Percentiles rank a stretch among this genome's conserved stretches.
Evolutionary conservation across 92 coral and sea anemone species (phyloP).

Genomic region (Heteractis magnifica): DNA sequence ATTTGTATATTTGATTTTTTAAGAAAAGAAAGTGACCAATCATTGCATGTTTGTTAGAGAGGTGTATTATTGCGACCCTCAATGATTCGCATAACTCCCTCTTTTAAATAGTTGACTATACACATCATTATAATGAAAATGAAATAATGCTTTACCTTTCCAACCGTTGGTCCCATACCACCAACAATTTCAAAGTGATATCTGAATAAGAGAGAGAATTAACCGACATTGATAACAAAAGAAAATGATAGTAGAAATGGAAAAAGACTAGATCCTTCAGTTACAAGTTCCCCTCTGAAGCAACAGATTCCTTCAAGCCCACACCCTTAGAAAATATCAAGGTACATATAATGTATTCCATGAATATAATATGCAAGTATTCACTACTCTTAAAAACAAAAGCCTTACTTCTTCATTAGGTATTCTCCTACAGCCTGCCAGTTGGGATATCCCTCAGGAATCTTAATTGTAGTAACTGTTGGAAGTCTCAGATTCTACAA

Average conservation of each 20-base stretch:
- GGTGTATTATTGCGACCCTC: no score
- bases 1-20: not conserved
- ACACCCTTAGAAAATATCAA: not conserved
- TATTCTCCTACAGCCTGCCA: conserved; percentile 82
- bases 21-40: no score
- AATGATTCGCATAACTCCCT: no score
- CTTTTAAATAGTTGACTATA: not conserved
- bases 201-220: conserved; percentile 31
- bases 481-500: conserved; percentile 70
- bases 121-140: not conserved
- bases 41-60: no score
- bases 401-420: conserved; percentile 79
- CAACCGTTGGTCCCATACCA: conserved; percentile 94
- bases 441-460: conserved; percentile 90
- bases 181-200: conserved; percentile 93
- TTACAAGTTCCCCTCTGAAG: no score
- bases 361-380: no score
- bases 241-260: not conserved
- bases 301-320: not conserved
- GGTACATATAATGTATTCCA: no score
- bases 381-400: not conserved
- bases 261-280: not conserved
- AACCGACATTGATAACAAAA: not conserved
- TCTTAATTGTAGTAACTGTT: conserved; percentile 79
- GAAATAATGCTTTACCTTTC: conserved; percentile 53